Evolutionary conservation across 1,140 invertebrate species (phyloP).

Genomic region (Drosophila seguyi): DNA sequence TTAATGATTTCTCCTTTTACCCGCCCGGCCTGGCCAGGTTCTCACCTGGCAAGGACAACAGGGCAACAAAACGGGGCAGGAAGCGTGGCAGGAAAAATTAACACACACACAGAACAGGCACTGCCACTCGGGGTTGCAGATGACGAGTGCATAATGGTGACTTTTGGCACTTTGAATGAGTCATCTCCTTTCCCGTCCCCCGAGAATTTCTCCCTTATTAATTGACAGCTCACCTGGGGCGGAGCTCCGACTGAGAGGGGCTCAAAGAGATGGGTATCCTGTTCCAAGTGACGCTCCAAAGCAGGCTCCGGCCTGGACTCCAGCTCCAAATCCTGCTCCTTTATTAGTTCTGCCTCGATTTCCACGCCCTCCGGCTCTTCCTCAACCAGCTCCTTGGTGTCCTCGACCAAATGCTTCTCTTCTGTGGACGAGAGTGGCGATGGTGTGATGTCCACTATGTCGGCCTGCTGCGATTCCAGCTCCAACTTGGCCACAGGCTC

Average conservation of each 20-base stretch:
- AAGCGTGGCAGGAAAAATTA: constrained; percentile 49
- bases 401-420: constrained; percentile 77
- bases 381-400: constrained; percentile 67
- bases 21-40: constrained; percentile 40
- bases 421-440: constrained; percentile 75
- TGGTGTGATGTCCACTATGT: constrained; percentile 67
- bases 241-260: constrained; percentile 49
- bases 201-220: background rate
- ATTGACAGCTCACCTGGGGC: constrained; percentile 58
- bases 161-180: constrained; percentile 13
- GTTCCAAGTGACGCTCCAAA: background rate
- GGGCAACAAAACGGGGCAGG: constrained; percentile 28
- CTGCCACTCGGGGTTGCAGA: constrained; percentile 21
- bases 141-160: constrained; percentile 52
- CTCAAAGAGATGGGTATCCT: constrained; percentile 43
- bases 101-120: constrained; percentile 20
- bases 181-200: constrained; percentile 10
- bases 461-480: constrained; percentile 57
- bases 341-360: constrained; percentile 9
- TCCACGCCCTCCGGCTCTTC: constrained; percentile 7
- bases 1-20: constrained; percentile 75
- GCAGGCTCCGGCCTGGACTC: constrained; percentile 2
- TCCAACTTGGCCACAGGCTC: constrained; percentile 56
- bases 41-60: constrained; percentile 37
- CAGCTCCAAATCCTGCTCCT: constrained; percentile 14